Evolutionary conservation across 2,797 vertebrate species (phyloP).

Genomic region (Eidolon dupreanum): DNA sequence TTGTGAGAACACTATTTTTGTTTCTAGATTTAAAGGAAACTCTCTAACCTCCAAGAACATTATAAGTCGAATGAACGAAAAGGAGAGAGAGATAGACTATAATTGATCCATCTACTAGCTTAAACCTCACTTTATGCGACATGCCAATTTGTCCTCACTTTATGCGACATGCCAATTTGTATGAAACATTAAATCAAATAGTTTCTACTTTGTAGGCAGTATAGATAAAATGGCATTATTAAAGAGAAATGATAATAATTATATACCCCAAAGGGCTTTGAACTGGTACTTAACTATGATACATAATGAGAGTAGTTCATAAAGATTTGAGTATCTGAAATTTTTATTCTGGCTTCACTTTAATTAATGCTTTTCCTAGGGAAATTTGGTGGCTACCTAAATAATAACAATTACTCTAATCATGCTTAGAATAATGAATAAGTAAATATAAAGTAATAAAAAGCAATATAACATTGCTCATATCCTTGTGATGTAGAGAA

Average conservation of each 20-base stretch:
- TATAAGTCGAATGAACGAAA: background rate
- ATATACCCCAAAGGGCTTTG: conserved; percentile 60
- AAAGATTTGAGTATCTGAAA: conserved; percentile 35
- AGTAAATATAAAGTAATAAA: background rate
- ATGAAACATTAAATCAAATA: conserved; percentile 79
- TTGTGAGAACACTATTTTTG: background rate
- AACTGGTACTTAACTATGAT: conserved; percentile 60
- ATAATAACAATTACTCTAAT: background rate
- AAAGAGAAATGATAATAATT: conserved; percentile 70
- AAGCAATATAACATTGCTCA: background rate
- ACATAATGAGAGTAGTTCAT: conserved; percentile 67
- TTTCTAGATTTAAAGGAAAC: conserved; percentile 44
- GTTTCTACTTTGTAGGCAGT: conserved; percentile 72
- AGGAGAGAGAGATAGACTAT: background rate
- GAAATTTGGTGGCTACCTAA: background rate
- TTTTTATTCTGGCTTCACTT: conserved; percentile 17
- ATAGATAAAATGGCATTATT: conserved; percentile 71
- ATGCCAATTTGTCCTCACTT: conserved; percentile 42
- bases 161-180: conserved; percentile 11
- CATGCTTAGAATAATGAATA: background rate
- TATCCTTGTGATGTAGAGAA: background rate
- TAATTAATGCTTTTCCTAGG: background rate
- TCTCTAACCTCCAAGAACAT: background rate
- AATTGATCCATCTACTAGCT: background rate
- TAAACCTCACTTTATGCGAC: background rate